Base-by-base conservation (phyloP, 2,888 invertebrate species). In the Meteorus cinctellus region DNA sequence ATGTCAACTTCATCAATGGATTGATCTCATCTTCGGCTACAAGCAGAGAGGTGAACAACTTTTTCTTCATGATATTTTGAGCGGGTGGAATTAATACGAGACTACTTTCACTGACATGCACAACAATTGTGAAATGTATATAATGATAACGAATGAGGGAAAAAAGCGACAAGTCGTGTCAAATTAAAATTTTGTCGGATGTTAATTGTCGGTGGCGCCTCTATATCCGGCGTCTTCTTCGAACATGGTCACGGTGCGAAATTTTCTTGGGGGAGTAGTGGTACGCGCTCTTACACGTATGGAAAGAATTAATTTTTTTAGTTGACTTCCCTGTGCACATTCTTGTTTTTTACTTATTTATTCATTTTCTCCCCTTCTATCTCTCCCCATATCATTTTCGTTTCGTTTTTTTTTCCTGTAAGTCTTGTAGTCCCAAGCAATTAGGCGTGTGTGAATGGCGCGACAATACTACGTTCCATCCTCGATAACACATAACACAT, bases 1-100 rank as follows among this genome's bases (percentile, higher is more conserved):
- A 78, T 99, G 99, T 89, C 99, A 99, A 91, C 93, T 99, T 81
- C 99, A 99, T 88, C 99, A 99, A 90, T 99, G 99, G 99, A 99
- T 99, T 84, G 99, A 99, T 90, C 93, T 99, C 81, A 98, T 99
- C 86, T 99, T 99, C 89, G 99, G 99, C 81, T 99, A 99, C 91
- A 99, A 99, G 90, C 99, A 99, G 89, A 94, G 97, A 92, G 99
- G 96, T 93, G 90, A 86, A 81, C 81, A 31, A 67, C 41, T 55
- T n/a, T 14, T 72, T 45, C 29, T 16, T 36, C 48, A 16, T 0
- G 1, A 24, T 55, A 1, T 8, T 55, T 24, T 55, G 24, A 55
- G 19, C n/a, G n/a, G 19, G 19, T 55, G n/a, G 51, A 60, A 62
- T 36, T 60, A 68, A 14, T 45, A n/a, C 41, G 2, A 59, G n/a